Evolutionary conservation across 35 echinoderm and acorn worm species (phyloP).

Genomic region (Apostichopus californicus): DNA sequence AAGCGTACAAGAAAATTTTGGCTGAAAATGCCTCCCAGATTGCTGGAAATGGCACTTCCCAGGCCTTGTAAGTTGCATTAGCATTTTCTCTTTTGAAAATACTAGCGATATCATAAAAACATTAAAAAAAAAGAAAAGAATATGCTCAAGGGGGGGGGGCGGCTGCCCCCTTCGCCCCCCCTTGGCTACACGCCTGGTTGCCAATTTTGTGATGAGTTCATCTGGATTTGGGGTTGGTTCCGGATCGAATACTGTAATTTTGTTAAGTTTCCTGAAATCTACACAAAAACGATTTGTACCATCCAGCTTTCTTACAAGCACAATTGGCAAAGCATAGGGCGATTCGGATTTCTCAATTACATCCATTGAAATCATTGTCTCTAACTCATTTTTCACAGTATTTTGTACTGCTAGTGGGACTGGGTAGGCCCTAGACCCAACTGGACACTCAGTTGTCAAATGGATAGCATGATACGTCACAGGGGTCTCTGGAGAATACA

Average conservation of each 20-base stretch:
- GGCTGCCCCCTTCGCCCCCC: too few relatives aligned
- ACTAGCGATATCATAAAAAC: too few relatives aligned
- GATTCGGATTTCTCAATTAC: slow-evolving; percentile 51
- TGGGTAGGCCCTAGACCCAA: slow-evolving; percentile 65
- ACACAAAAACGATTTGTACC: slow-evolving; percentile 34
- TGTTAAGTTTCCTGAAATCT: slow-evolving; percentile 49
- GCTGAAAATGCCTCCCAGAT: too few relatives aligned
- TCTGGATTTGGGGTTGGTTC: slow-evolving; percentile 55
- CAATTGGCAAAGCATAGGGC: slow-evolving; percentile 60
- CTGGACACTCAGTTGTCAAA: slow-evolving; percentile 59
- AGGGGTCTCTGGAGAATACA: too few relatives aligned
- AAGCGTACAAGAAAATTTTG: too few relatives aligned
- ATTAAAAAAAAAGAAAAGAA: too few relatives aligned
- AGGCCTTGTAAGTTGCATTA: too few relatives aligned
- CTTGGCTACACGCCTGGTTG: not conserved
- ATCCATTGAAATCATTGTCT: slow-evolving; percentile 55
- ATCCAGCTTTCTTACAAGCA: slow-evolving; percentile 52
- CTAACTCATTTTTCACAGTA: slow-evolving; percentile 19
- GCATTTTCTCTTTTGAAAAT: too few relatives aligned
- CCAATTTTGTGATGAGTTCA: slow-evolving; percentile 19
- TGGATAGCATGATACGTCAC: too few relatives aligned
- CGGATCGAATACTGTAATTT: slow-evolving; percentile 53
- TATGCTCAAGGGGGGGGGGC: too few relatives aligned
- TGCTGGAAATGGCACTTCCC: too few relatives aligned
- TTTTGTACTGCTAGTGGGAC: slow-evolving; percentile 25